Evolutionary conservation across 2,113 vertebrate species (phyloP), one percentile per base, ranked within the genome.

Genomic region (Pangasianodon hypophthalmus): DNA sequence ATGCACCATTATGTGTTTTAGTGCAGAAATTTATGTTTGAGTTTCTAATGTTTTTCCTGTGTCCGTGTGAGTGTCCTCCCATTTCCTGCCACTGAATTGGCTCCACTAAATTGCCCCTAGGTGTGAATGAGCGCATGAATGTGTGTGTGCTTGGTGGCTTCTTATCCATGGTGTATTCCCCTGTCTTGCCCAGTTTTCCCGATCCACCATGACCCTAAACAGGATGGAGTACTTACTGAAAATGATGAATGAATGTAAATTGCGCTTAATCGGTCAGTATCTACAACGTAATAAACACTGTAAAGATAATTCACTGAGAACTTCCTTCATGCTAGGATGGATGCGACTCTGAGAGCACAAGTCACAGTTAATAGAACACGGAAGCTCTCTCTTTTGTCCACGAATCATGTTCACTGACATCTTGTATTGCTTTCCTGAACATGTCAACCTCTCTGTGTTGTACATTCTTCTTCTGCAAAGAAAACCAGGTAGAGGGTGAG

Each of bases 381-480:
- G 75, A 50, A 52, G 67, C 41, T 19, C 10, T 84, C 4, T 29
- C 6, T 88, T 60, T 75, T 54, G 37, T 84, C 29, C 54, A 46
- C 14, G 10, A 46, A 29, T 69, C 88, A 81, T 24, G 64, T 85
- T 29, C 56, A 32, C 37, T 82, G 56, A 69, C 54, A 46, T 60
- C 75, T 83, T 24, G 14, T 60, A 54, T 82, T 87, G 52, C 37
- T 84, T 62, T 85, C 21, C 60, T 19, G 16, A 86, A 62, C 69
- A n/a, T 26, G 11, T 29, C 32, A 46, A 32, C 0, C 29, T 52
- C n/a, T 67, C 18, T 13, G 46, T 41, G 32, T 80, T 54, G 69
- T 60, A 60, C 19, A 52, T 82, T 88, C n/a, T 62, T 88, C 88
- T 37, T 84, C 81, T 52, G 6, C 41, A 44, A 32, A 50, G 52